Conservation (phyloP, 2,113 vertebrate genomes). For the Perccottus glenii region DNA sequence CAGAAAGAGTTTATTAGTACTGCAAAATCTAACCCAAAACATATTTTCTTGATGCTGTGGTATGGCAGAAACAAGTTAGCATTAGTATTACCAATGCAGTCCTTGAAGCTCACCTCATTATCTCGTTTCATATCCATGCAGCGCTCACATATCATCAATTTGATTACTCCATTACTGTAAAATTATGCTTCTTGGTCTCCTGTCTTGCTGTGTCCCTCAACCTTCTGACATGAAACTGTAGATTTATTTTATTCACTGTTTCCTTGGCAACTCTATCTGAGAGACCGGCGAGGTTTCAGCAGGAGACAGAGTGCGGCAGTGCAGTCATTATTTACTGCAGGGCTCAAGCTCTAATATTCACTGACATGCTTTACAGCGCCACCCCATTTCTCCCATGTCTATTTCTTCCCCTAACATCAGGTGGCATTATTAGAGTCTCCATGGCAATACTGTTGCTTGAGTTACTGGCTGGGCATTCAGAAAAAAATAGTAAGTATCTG, state of each 20-base stretch:
- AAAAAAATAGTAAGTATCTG: conserved; percentile 54
- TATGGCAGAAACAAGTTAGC: background rate
- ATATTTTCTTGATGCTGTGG: background rate
- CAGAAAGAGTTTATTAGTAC: too few relatives aligned
- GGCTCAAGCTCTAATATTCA: conserved; percentile 73
- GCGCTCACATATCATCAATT: conserved; percentile 19
- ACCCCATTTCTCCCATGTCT: conserved; percentile 57
- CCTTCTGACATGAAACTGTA: conserved; percentile 67
- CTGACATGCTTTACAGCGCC: conserved; percentile 62
- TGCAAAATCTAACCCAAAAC: too few relatives aligned
- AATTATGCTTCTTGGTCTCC: conserved; percentile 33
- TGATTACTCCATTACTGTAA: conserved; percentile 24
- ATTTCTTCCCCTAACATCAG: conserved; percentile 69
- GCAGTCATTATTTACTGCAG: conserved; percentile 77
- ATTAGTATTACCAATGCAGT: background rate
- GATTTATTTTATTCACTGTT: conserved; percentile 76
- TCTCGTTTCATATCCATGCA: background rate
- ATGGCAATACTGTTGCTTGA: conserved; percentile 70
- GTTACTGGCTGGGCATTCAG: conserved; percentile 63
- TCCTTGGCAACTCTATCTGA: conserved; percentile 77
- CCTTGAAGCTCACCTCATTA: background rate
- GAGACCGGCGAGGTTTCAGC: conserved; percentile 67
- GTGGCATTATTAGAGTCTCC: conserved; percentile 78
- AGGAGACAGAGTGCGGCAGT: conserved; percentile 65
- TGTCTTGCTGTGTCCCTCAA: conserved; percentile 50